Evolutionary conservation across 2,113 vertebrate species (phyloP).

Genomic region (Microtus pennsylvanicus): DNA sequence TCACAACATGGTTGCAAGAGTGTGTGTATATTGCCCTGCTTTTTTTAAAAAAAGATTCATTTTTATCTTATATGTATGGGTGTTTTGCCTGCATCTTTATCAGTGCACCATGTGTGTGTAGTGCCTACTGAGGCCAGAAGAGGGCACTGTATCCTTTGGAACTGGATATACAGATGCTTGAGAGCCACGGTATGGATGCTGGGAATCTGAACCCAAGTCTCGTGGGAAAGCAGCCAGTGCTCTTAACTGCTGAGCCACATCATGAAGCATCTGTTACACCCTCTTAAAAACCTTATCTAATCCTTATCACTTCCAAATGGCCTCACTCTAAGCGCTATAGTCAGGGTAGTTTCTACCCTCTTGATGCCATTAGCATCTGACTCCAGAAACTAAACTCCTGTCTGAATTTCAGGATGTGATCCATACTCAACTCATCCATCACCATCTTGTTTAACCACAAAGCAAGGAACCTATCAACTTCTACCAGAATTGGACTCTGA

Average conservation of each 20-base stretch:
- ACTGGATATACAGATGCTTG: not conserved
- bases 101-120: not conserved
- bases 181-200: not conserved
- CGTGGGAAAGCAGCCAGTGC: not conserved
- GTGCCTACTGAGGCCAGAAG: not conserved
- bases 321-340: not conserved
- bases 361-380: not conserved
- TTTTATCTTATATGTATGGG: not conserved
- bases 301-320: not conserved
- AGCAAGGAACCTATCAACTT: not conserved
- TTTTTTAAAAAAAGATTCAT: too few species aligned
- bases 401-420: not conserved
- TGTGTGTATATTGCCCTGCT: not conserved
- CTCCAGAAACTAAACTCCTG: not conserved
- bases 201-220: not conserved
- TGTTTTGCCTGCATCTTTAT: not conserved
- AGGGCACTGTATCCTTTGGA: not conserved
- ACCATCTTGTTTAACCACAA: not conserved
- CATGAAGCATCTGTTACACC: not conserved
- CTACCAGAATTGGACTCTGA: not conserved
- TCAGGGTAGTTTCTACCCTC: not conserved
- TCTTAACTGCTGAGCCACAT: not conserved
- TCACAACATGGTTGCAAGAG: not conserved
- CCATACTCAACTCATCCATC: not conserved
- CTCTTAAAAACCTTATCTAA: not conserved